Percentiles rank a stretch among this genome's conserved stretches.
phyloP scores from a whole-genome alignment of 2,888 invertebrate species.

The Gymnoscelis rufifasciata region DNA sequence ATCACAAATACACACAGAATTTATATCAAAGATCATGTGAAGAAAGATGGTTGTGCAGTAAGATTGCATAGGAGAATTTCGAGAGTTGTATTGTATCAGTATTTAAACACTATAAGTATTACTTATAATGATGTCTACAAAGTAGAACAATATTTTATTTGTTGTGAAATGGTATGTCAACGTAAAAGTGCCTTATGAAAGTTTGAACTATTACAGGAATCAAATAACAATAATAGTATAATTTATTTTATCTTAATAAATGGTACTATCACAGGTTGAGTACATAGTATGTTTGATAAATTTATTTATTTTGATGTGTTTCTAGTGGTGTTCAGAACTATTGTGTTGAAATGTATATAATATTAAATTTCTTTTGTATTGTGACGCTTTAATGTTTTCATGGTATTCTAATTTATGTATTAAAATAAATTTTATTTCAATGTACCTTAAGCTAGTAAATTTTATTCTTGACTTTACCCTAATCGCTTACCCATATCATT shows the following conservation, averaged over 20 bases:
- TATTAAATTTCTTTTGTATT: conserved; percentile 28
- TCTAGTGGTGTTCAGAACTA: neutral
- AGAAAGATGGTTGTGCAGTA: conserved; percentile 4
- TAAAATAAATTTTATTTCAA: conserved; percentile 37
- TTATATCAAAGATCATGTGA: neutral
- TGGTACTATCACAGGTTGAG: no score
- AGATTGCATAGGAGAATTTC: conserved; percentile 1
- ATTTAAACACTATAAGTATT: conserved; percentile 28
- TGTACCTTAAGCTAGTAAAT: conserved; percentile 13
- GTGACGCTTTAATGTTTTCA: conserved; percentile 43
- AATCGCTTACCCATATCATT: neutral
- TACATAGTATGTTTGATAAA: neutral
- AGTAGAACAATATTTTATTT: conserved; percentile 22
- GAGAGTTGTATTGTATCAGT: conserved; percentile 22
- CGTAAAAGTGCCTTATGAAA: conserved; percentile 38
- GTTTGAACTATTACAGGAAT: neutral
- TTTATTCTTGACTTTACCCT: neutral
- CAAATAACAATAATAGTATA: conserved; percentile 1
- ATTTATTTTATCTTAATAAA: neutral
- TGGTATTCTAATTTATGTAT: conserved; percentile 44
- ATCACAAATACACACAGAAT: no score
- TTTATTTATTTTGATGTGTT: neutral
- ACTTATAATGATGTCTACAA: conserved; percentile 24
- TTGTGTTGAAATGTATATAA: conserved; percentile 1
- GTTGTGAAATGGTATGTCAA: conserved; percentile 14